Evolutionary conservation across 2,797 vertebrate genomes (phyloP).

Genomic region (Lepidocolaptes lacrymiger): DNA sequence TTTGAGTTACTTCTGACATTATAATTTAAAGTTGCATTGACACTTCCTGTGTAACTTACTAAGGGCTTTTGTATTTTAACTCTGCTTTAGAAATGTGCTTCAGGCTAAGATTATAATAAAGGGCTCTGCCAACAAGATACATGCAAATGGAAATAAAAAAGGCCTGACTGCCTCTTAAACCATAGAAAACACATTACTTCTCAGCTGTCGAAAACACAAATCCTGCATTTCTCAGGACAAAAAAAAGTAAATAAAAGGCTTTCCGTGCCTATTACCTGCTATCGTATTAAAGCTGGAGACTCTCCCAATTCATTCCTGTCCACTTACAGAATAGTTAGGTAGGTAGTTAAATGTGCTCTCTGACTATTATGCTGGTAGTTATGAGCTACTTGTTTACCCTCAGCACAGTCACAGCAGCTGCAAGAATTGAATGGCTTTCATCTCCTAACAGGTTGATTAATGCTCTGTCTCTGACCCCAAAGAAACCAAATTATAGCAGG

Average conservation of each 20-base stretch:
- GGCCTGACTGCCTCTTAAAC: accelerated
- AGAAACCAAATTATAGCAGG: neutral
- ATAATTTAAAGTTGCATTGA: neutral
- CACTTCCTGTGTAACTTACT: neutral
- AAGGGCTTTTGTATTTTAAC: neutral
- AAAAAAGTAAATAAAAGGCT: neutral
- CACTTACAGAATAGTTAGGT: neutral
- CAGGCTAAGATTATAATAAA: neutral
- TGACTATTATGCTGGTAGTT: neutral
- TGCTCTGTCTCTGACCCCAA: neutral
- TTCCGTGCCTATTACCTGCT: neutral
- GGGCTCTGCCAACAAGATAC: neutral
- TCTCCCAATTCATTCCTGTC: neutral
- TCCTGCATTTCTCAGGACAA: neutral
- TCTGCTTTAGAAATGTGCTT: neutral
- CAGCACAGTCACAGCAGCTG: neutral
- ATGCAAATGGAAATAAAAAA: neutral
- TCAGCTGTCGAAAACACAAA: neutral
- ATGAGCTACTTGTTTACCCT: neutral
- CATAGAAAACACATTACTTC: neutral
- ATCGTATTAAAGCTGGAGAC: neutral
- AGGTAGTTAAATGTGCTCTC: neutral
- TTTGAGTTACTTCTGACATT: neutral
- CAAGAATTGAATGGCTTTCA: neutral
- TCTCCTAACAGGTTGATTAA: neutral